phyloP scores from a whole-genome alignment of 2,113 vertebrate genomes.

The Pollimyrus isidori region DNA sequence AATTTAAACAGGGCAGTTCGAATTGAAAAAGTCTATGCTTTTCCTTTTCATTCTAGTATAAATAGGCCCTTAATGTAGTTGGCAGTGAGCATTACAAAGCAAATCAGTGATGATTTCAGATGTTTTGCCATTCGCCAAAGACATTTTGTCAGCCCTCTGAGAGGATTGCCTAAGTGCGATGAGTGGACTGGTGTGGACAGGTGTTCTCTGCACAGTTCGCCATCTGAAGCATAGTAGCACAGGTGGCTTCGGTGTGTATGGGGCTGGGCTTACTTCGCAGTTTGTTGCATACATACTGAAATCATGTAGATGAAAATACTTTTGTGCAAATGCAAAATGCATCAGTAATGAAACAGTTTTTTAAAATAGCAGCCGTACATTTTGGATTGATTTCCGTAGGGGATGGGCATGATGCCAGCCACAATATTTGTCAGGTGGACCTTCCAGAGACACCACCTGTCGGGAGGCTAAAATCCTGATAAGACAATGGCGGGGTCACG shows the following conservation, averaged over 20 bases:
- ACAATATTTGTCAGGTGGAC: background rate
- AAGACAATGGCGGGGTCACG: background rate
- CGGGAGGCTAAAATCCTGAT: background rate
- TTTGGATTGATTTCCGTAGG: background rate
- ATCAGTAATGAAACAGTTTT: background rate
- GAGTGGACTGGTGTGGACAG: background rate
- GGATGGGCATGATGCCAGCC: background rate
- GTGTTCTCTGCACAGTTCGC: background rate
- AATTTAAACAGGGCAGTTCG: background rate
- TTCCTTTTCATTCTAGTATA: background rate
- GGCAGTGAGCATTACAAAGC: background rate
- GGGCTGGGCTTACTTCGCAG: background rate
- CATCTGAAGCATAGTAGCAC: background rate
- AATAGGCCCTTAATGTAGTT: background rate
- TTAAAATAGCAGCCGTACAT: background rate
- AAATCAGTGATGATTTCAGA: background rate
- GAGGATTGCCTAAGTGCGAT: background rate
- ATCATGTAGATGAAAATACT: background rate
- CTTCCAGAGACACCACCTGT: background rate
- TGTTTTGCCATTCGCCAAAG: background rate
- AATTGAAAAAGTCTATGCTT: background rate
- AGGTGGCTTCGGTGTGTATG: background rate
- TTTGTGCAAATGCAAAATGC: background rate
- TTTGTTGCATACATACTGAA: background rate
- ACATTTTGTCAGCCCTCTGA: background rate